phyloP scores from a whole-genome alignment of 2,113 vertebrate species.

The Paradisaea rubra region DNA sequence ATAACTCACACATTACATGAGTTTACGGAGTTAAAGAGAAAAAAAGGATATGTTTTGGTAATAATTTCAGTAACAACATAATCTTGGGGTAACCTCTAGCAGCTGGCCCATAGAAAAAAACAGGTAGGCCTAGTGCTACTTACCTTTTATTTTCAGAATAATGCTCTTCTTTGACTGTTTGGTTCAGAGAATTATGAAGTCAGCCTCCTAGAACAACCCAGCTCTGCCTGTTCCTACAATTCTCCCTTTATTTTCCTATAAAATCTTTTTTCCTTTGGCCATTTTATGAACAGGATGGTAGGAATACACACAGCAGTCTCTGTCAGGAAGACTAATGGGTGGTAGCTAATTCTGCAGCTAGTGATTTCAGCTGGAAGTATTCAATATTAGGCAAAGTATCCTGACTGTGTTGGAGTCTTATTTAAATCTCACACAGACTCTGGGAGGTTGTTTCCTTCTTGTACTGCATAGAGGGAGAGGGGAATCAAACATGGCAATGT shows the following conservation, averaged over 20 bases:
- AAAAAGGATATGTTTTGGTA: background rate
- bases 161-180: background rate
- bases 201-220: background rate
- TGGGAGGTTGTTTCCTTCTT: background rate
- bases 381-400: background rate
- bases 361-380: background rate
- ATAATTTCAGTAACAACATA: background rate
- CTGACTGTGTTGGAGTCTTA: background rate
- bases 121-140: background rate
- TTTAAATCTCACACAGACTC: background rate
- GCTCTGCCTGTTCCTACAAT: accelerated
- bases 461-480: background rate
- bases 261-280: background rate
- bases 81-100: background rate
- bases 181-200: background rate
- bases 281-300: background rate
- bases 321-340: background rate
- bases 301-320: background rate
- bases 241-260: background rate
- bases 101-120: background rate
- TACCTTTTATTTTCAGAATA: background rate
- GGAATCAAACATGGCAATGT: background rate
- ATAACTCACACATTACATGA: background rate
- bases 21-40: background rate
- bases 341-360: background rate